Evolutionary conservation across 2,113 vertebrate genomes (phyloP), one percentile per base, ranked within the genome.

Genomic region (Chroicocephalus ridibundus): DNA sequence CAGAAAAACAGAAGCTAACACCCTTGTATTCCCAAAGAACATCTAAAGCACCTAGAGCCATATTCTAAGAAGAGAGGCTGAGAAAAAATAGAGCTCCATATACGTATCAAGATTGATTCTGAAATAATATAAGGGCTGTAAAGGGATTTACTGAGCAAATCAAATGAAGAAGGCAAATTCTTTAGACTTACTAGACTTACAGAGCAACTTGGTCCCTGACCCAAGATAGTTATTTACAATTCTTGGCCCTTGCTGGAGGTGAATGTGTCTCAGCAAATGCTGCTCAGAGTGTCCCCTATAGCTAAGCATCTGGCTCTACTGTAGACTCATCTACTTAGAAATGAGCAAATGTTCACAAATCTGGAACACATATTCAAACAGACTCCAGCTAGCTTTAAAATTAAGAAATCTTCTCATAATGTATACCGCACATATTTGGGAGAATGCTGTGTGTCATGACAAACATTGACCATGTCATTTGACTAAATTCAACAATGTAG

Each of bases 231-330:
- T 93, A 85, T 94, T 94, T 94, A 58, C 86, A 69, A 61, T 82
- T 95, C 85, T 81, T 71, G 94, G 72, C 54, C 66, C 96, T 96
- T 86, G 86, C 88, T 96, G 71, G 91, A 79, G 57, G 94, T 97
- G 89, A 97, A 57, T 82, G 54, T 97, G 90, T 86, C 79, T 96
- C 82, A 84, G 91, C 96, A 97, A 97, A 98, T 95, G 82, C 70
- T 94, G 55, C 82, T 97, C 93, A 97, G 86, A 97, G 93, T 71
- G 58, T 97, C 46, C 80, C 88, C 79, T 95, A 91, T 74, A 84
- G 83, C 83, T 93, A 81, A 90, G 90, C 95, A 95, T 97, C 96
- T 97, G 92, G 88, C 52, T 93, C 88, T 80, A 62, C 68, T 68
- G 88, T 32, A 88, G 86, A 86, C 62, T 61, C 2, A 2, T 91